Percentiles rank a stretch among this genome's conserved stretches.
phyloP scores from a whole-genome alignment of 2,113 vertebrate genomes.

The Hyperoodon ampullatus region DNA sequence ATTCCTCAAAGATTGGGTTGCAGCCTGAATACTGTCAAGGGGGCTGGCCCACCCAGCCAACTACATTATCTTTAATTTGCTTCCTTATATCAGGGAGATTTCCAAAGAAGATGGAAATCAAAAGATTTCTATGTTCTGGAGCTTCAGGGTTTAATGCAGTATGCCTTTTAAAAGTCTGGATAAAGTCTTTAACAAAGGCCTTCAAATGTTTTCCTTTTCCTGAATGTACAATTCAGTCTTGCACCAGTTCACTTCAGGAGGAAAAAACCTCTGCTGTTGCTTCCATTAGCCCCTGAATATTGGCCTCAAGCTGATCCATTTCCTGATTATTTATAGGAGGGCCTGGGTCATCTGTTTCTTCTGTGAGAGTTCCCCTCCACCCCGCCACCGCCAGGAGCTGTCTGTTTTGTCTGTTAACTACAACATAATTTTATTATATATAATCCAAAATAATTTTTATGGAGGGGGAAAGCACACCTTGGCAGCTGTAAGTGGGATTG shows the following conservation, averaged over 20 bases:
- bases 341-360: not conserved
- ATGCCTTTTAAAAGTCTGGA: not conserved
- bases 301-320: not conserved
- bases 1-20: not conserved
- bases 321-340: not conserved
- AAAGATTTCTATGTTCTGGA: not conserved
- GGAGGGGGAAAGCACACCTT: not conserved
- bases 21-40: not conserved
- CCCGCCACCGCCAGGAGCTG: not conserved
- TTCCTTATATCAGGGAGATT: not conserved
- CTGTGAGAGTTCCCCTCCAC: not conserved
- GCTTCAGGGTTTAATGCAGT: not conserved
- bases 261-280: not conserved
- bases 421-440: not conserved
- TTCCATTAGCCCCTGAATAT: not conserved
- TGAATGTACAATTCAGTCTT: not conserved
- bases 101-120: not conserved
- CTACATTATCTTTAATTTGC: not conserved
- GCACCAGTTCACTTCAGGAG: not conserved
- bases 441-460: not conserved
- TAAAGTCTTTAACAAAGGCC: not conserved
- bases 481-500: not conserved
- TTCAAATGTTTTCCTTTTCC: not conserved
- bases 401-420: not conserved
- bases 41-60: not conserved